A percentile compares a stretch with the other conserved stretches of the same genome.
These are phyloP conservation scores for Lottia scabra DNA, from an alignment of 2,888 invertebrate species.

Conservation along the genomic window DNA sequence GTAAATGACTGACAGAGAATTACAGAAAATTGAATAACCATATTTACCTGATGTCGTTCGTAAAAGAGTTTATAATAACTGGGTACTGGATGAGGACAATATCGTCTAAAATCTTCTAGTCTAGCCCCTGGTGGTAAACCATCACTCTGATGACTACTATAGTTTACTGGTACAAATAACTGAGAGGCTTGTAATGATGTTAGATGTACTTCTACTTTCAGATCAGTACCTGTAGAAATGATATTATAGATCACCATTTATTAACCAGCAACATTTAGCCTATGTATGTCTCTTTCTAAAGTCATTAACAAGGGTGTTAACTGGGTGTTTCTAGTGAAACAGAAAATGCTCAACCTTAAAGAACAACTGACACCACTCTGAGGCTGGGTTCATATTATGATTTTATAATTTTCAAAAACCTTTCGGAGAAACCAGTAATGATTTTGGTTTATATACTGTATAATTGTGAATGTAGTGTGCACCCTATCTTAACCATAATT, in stretches of 20 bases:
- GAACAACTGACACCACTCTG: too few relatives aligned
- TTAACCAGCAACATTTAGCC: neutral
- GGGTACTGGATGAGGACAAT: constrained; percentile 64
- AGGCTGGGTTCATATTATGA: too few relatives aligned
- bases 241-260: neutral
- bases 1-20: too few relatives aligned
- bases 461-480: too few relatives aligned
- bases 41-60: constrained; percentile 53
- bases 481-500: too few relatives aligned
- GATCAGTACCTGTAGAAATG: constrained; percentile 32
- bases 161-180: constrained; percentile 48
- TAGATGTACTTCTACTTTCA: constrained; percentile 49
- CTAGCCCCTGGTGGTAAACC: constrained; percentile 31
- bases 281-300: neutral
- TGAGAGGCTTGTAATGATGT: constrained; percentile 46
- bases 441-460: too few relatives aligned
- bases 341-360: too few relatives aligned
- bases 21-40: neutral
- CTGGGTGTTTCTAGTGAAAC: too few relatives aligned
- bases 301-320: too few relatives aligned
- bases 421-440: too few relatives aligned
- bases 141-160: constrained; percentile 36
- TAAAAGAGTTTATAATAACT: constrained; percentile 59
- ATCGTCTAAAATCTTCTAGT: constrained; percentile 41
- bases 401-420: too few relatives aligned